Conservation (phyloP, 2,888 invertebrate species). For the Bruchidius siliquastri region DNA sequence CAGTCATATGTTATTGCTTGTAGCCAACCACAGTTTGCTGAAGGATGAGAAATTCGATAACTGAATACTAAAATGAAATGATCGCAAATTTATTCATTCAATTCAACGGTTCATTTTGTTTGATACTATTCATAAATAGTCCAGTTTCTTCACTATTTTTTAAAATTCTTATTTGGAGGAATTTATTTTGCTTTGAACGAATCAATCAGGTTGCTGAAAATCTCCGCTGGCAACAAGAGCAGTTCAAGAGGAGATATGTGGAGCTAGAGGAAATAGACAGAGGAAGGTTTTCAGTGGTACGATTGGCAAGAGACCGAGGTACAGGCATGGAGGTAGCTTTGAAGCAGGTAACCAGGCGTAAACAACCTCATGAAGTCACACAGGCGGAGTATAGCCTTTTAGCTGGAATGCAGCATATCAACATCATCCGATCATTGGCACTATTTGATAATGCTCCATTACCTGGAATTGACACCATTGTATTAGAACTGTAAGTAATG, state of each 20-base stretch:
- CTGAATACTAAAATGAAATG: no score
- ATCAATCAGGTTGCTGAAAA: slow-evolving; percentile 48
- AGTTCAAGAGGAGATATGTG: slow-evolving; percentile 56
- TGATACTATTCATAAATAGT: no score
- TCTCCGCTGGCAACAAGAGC: slow-evolving; percentile 65
- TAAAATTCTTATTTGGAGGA: no score
- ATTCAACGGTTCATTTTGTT: no score
- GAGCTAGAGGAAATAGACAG: slow-evolving; percentile 65
- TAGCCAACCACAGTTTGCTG: no score
- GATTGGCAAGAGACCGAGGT: slow-evolving; percentile 68
- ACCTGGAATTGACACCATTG: slow-evolving; percentile 67
- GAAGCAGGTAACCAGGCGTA: slow-evolving; percentile 63
- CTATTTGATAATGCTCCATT: slow-evolving; percentile 70
- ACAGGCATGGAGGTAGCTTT: slow-evolving; percentile 73
- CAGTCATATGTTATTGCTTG: no score
- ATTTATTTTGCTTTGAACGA: no score
- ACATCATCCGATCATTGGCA: slow-evolving; percentile 69
- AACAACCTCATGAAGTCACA: slow-evolving; percentile 61
- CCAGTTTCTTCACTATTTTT: no score
- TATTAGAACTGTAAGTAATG: slow-evolving; percentile 65
- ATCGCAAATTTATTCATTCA: no score
- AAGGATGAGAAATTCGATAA: no score
- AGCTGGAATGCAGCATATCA: slow-evolving; percentile 64
- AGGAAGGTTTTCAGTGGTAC: slow-evolving; percentile 69
- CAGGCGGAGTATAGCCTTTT: slow-evolving; percentile 69